Conservation (phyloP, 2,888 invertebrate genomes). For the Alentia gelatinosa region DNA sequence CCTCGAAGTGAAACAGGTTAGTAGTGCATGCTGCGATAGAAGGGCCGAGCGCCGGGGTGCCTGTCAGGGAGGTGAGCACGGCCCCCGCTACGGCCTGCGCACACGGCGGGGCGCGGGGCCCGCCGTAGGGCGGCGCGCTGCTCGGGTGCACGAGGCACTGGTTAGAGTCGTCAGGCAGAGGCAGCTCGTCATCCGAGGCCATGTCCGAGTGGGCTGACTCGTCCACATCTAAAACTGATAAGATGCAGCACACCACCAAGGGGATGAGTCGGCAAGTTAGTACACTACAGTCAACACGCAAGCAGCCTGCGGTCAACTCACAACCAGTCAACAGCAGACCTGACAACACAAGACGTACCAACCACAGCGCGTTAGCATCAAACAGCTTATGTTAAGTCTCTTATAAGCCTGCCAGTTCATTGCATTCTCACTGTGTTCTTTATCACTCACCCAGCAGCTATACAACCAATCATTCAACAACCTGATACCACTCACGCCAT, state of each 20-base stretch:
- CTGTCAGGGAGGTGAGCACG: not conserved
- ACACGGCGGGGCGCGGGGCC: not conserved
- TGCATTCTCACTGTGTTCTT: too few species aligned
- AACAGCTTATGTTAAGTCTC: too few species aligned
- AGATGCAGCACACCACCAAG: not conserved
- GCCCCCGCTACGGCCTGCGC: not conserved
- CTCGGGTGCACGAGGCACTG: not conserved
- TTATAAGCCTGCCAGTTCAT: too few species aligned
- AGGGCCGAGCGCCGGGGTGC: not conserved
- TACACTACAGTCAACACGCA: too few species aligned
- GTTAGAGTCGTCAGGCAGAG: conserved; percentile 10
- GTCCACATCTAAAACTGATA: not conserved
- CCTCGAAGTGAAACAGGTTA: not conserved
- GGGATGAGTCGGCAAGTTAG: not conserved
- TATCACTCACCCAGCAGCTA: too few species aligned
- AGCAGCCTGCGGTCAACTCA: too few species aligned
- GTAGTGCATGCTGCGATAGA: not conserved
- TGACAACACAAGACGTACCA: too few species aligned
- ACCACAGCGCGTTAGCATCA: too few species aligned
- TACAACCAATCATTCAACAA: too few species aligned
- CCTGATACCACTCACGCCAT: too few species aligned
- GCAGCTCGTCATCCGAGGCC: conserved; percentile 9
- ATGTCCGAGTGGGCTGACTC: not conserved
- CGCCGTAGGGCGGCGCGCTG: not conserved
- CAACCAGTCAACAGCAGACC: too few species aligned